Base-by-base conservation (phyloP, 2,113 vertebrate genomes). In the Triplophysa siluroides region DNA sequence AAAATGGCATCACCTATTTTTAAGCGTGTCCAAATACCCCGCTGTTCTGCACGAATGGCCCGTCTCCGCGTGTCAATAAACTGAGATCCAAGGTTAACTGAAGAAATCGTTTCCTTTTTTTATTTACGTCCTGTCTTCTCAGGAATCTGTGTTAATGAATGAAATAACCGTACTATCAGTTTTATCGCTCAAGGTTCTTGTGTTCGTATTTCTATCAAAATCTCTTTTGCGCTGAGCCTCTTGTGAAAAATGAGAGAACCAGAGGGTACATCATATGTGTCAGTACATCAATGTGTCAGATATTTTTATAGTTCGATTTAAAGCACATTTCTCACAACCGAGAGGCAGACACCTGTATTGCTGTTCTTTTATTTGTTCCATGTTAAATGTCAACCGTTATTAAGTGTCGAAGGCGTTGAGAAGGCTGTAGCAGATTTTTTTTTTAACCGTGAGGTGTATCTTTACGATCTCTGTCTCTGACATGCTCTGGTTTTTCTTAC, bases 321-420 rank as follows among this genome's bases (percentile, higher is more conserved):
- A 56, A 63, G 33, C 73, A 54, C 21, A 76, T 76, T 62, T 43
- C 26, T 76, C 43, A 24, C 10, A n/a, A 41, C 45, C 11, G 62
- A 67, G 71, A 60, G n/a, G 54, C 63, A 47, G 54, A 62, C 56
- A 76, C 38, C n/a, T 43, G 43, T 67, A 74, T 24, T n/a, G 58
- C 21, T 26, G 43, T n/a, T 70, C 65, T 64, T 70, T 76, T 76
- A 65, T 80, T 80, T 71, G 50, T 64, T 83, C 64, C 74, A 75
- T 61, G 66, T 70, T 70, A 70, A 70, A 79, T 76, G 58, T 74
- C 33, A 65, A 7, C 16, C 45, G 38, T 68, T 62, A 61, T 83
- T 19, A 78, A 69, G 47, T 60, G 71, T 14, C 50, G 18, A 64
- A 64, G 38, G 16, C 65, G 50, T 38, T 73, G 45, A 62, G 56